These are phyloP conservation scores for Corydoras maculifer DNA, from an alignment of 2,113 vertebrate genomes.

Conservation along the genomic window DNA sequence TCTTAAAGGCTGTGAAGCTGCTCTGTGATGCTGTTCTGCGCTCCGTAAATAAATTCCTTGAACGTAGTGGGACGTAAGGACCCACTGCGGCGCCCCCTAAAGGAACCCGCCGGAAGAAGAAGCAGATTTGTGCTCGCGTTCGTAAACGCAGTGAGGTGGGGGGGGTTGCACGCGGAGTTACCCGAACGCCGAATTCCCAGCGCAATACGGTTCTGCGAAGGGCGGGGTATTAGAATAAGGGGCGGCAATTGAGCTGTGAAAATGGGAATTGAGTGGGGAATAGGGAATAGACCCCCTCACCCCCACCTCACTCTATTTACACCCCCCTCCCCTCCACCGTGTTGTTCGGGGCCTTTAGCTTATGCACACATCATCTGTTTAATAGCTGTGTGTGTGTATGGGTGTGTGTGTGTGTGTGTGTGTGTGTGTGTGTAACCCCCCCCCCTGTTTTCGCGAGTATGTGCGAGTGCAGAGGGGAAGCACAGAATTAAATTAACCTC, in stretches of 20 bases:
- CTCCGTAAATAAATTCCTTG: too few relatives aligned
- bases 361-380: constrained; percentile 53
- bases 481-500: constrained; percentile 62
- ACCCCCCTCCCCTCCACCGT: constrained; percentile 34
- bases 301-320: constrained; percentile 39
- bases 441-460: constrained; percentile 17
- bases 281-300: constrained; percentile 46
- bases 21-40: too few relatives aligned
- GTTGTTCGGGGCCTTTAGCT: constrained; percentile 50
- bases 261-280: constrained; percentile 66
- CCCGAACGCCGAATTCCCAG: too few relatives aligned
- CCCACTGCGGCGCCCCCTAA: too few relatives aligned
- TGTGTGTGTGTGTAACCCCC: constrained; percentile 36
- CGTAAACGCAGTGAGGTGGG: too few relatives aligned
- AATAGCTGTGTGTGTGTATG: constrained; percentile 32
- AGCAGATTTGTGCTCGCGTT: too few relatives aligned
- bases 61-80: too few relatives aligned
- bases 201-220: too few relatives aligned
- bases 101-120: too few relatives aligned
- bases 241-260: constrained; percentile 65
- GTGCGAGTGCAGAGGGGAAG: background rate
- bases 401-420: constrained; percentile 38
- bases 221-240: constrained; percentile 50
- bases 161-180: too few relatives aligned
- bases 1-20: too few relatives aligned